These are phyloP conservation scores for Agonopterix heracliana DNA, from an alignment of 2,888 invertebrate genomes.

Conservation along the genomic window DNA sequence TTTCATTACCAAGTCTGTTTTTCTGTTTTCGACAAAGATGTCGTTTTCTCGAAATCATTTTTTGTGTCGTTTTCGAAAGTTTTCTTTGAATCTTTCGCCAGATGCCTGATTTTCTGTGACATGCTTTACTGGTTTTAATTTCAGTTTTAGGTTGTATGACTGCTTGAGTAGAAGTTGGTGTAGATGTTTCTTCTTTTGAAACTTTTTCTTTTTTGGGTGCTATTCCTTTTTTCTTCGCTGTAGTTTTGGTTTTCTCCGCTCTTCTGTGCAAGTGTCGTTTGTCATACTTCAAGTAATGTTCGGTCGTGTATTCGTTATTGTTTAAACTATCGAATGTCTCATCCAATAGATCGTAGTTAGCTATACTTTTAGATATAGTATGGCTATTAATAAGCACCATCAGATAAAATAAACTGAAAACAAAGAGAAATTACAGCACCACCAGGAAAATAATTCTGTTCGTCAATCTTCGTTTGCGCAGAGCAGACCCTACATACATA, in stretches of 20 bases:
- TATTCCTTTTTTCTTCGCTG: background rate
- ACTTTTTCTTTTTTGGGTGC: background rate
- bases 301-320: conserved; percentile 18
- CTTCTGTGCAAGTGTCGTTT: background rate
- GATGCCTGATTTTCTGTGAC: background rate
- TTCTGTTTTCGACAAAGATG: background rate
- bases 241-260: background rate
- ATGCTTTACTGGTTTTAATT: background rate
- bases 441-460: no score
- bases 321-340: conserved; percentile 27
- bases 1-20: background rate
- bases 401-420: conserved; percentile 59
- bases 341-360: conserved; percentile 26
- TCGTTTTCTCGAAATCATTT: background rate
- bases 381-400: conserved; percentile 47
- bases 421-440: conserved; percentile 4
- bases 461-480: no score
- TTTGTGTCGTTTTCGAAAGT: background rate
- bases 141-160: background rate
- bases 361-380: conserved; percentile 56
- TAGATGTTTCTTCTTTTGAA: background rate
- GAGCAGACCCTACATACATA: no score
- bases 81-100: background rate
- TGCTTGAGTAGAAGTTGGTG: background rate
- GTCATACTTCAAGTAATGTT: conserved; percentile 17